Evolutionary conservation across 2,888 invertebrate genomes (phyloP), one percentile per base, ranked within the genome.

Genomic region (Epirrita christyi): DNA sequence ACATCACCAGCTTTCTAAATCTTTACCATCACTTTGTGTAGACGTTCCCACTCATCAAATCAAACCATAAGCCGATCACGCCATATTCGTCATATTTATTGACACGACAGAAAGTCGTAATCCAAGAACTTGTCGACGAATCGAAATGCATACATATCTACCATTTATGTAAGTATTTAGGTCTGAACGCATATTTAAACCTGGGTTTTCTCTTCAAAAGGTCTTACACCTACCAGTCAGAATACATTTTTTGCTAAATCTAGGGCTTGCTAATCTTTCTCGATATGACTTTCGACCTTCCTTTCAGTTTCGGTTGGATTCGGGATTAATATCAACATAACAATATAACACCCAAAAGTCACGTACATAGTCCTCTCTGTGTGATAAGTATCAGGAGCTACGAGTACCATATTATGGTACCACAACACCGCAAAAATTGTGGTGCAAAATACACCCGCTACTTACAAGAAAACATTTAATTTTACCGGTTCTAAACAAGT

Each of bases 91-190:
- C 13, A 36, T 36, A 29, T 44, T 58, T 58, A 58, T 45, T 32
- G 58, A 50, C 32, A 46, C 27, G 37, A 50, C 37, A 45, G 46
- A 54, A 50, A 50, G 50, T 38, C 38, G 14, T 38, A 14, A 38
- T 38, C 38, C 14, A 38, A 38, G 38, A 14, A 38, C 14, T 38
- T 14, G 36, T 38, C 11, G 38, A 13, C 14, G 14, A 14, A 38
- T 14, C 38, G 6, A 38, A 14, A 14, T 14, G 11, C 36, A 10
- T n/a, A 36, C 11, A 4, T 36, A 36, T 32, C 32, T 32, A 9
- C 32, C 32, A 32, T 7, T 7, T 29, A 32, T 9, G 32, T 7
- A 32, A 32, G 1, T 32, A 32, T 2, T 5, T 32, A 8, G 2
- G 32, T 5, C 9, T 6, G 8, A n/a, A 36, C 5, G 36, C 11